Conservation (phyloP, 1,140 invertebrate genomes). For the Drosophila mayri region DNA sequence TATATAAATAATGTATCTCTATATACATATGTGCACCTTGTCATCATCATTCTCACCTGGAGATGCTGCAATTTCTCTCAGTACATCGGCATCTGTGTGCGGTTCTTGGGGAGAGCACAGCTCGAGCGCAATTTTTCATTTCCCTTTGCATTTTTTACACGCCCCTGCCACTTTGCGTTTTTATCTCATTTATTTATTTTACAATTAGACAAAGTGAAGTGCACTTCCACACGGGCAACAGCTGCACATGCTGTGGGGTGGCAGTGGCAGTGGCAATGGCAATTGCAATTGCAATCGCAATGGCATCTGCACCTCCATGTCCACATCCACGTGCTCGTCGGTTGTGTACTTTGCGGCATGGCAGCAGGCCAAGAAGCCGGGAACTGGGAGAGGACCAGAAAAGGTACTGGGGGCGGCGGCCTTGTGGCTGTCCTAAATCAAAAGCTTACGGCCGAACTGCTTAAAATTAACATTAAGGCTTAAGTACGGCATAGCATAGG, state of each 20-base stretch:
- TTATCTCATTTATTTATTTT: conserved; percentile 79
- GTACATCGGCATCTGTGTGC: conserved; percentile 34
- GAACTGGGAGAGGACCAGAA: not conserved
- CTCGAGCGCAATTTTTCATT: conserved; percentile 66
- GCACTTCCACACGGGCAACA: conserved; percentile 50
- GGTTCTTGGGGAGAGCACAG: conserved; percentile 19
- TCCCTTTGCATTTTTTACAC: conserved; percentile 55
- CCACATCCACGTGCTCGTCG: conserved; percentile 4
- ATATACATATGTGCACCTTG: too few relatives aligned
- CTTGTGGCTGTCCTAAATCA: conserved; percentile 61
- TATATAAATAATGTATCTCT: too few relatives aligned
- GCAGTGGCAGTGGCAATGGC: conserved; percentile 16
- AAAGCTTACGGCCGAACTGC: conserved; percentile 58
- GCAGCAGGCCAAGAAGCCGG: conserved; percentile 35
- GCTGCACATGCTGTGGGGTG: conserved; percentile 23
- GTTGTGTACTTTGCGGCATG: conserved; percentile 26
- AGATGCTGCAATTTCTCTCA: not conserved
- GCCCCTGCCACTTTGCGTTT: conserved; percentile 59
- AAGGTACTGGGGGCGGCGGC: conserved; percentile 2
- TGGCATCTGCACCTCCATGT: conserved; percentile 24
- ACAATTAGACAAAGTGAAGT: conserved; percentile 79
- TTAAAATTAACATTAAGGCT: conserved; percentile 69
- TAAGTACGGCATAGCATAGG: conserved; percentile 42
- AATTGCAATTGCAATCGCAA: conserved; percentile 15
- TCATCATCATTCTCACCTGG: not conserved